Evolutionary conservation across 1,140 invertebrate genomes (phyloP).

Genomic region (Bicyclus anynana): DNA sequence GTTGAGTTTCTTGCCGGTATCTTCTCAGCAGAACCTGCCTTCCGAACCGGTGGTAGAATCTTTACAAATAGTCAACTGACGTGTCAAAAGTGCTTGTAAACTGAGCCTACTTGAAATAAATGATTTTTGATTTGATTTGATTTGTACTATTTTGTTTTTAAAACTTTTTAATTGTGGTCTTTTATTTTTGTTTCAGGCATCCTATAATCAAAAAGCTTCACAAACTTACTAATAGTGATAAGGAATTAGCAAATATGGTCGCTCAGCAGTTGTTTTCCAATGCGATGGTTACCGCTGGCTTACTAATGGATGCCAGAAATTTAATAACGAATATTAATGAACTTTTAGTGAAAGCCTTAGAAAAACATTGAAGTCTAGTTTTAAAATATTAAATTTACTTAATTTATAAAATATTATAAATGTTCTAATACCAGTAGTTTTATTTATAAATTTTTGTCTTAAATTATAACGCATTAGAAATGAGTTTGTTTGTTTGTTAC

Average conservation of each 20-base stretch:
- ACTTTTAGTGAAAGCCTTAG: slow-evolving; percentile 89
- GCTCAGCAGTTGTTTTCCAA: slow-evolving; percentile 95
- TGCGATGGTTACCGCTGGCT: slow-evolving; percentile 95
- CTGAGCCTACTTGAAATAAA: no score
- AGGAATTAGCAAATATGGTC: slow-evolving; percentile 89
- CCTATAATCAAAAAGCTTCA: slow-evolving; percentile 93
- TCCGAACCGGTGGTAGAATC: no score
- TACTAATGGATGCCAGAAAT: slow-evolving; percentile 94
- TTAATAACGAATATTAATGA: slow-evolving; percentile 92
- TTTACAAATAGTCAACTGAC: no score
- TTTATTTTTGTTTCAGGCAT: slow-evolving; percentile 81
- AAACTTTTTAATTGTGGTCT: neutral
- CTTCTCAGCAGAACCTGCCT: no score
- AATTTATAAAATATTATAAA: neutral
- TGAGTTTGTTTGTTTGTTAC: no score
- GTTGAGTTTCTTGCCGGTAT: no score
- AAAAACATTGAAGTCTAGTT: slow-evolving; percentile 81
- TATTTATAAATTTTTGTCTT: no score
- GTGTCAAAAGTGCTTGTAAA: no score
- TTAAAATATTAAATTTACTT: neutral
- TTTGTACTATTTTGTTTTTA: neutral
- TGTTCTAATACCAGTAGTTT: neutral
- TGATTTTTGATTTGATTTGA: neutral
- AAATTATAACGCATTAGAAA: no score
- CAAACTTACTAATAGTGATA: slow-evolving; percentile 84